phyloP scores from a whole-genome alignment of 92 coral and sea anemone species.

The Porites rus region DNA sequence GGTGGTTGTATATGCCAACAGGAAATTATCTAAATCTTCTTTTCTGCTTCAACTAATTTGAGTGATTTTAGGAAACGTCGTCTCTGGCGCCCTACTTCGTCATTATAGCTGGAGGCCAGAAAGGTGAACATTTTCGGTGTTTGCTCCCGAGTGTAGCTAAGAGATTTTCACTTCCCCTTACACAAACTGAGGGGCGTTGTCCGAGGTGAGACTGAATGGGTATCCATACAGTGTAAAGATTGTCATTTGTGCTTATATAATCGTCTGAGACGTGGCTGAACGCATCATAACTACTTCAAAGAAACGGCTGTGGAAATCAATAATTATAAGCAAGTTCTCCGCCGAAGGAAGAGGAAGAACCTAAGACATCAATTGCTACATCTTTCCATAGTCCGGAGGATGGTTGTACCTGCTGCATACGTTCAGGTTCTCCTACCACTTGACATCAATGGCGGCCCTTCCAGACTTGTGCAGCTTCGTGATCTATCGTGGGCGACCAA shows the following conservation, averaged over 20 bases:
- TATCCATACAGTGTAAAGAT: slow-evolving; percentile 51
- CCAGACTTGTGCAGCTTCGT: slow-evolving; percentile 62
- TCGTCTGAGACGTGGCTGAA: slow-evolving; percentile 52
- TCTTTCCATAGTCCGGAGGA: slow-evolving; percentile 57
- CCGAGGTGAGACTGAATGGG: slow-evolving; percentile 48
- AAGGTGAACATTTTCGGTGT: slow-evolving; percentile 45
- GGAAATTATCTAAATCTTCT: slow-evolving; percentile 51
- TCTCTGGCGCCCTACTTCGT: slow-evolving; percentile 49
- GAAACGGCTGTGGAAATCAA: slow-evolving; percentile 65
- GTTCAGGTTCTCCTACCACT: slow-evolving; percentile 63
- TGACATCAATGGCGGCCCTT: slow-evolving; percentile 65
- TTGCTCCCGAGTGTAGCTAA: slow-evolving; percentile 22
- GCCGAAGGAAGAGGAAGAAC: slow-evolving; percentile 61
- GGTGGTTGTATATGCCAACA: slow-evolving; percentile 63
- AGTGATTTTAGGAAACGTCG: slow-evolving; percentile 48
- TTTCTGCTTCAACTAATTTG: slow-evolving; percentile 52
- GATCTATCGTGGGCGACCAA: slow-evolving; percentile 68
- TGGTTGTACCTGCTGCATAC: slow-evolving; percentile 47
- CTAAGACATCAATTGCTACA: slow-evolving; percentile 49
- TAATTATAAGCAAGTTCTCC: slow-evolving; percentile 45
- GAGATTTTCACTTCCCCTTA: slow-evolving; percentile 24
- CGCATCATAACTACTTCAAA: slow-evolving; percentile 49
- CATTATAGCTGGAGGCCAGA: slow-evolving; percentile 60
- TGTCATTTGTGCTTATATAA: slow-evolving; percentile 28
- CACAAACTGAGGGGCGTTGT: slow-evolving; percentile 47